A percentile compares a stretch with the other conserved stretches of the same genome.
phyloP scores from a whole-genome alignment of 2,888 invertebrate species.

The Pachycephus smyrnensis region DNA sequence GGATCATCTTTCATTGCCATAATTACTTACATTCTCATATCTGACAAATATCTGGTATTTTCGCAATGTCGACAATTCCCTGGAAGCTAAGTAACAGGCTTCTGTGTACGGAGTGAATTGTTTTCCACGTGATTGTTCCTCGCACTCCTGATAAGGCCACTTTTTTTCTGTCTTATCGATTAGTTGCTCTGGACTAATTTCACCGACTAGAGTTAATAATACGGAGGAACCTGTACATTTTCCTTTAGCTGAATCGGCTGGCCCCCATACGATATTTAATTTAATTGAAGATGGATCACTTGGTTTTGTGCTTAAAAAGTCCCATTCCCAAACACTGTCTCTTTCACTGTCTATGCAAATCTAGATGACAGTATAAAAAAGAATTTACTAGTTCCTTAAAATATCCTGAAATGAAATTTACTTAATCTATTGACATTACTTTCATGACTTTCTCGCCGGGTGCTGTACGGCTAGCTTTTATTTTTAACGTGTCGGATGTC shows the following conservation, averaged over 20 bases:
- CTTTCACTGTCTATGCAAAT: constrained; percentile 55
- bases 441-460: constrained; percentile 53
- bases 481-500: constrained; percentile 54
- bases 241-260: constrained; percentile 51
- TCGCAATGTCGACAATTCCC: constrained; percentile 59
- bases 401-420: not conserved
- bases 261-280: constrained; percentile 54
- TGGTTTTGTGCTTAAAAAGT: constrained; percentile 53
- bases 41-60: constrained; percentile 49
- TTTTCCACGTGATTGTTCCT: constrained; percentile 44
- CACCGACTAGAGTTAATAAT: constrained; percentile 50
- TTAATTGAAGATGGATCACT: constrained; percentile 48
- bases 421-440: constrained; percentile 33
- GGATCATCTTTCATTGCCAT: not conserved
- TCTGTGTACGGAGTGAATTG: constrained; percentile 53
- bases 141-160: constrained; percentile 60
- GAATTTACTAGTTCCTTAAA: not conserved
- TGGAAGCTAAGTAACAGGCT: constrained; percentile 59
- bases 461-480: constrained; percentile 54
- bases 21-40: constrained; percentile 52
- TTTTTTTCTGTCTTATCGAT: constrained; percentile 41
- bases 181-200: constrained; percentile 52
- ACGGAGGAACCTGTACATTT: constrained; percentile 57
- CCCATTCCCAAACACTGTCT: constrained; percentile 58
- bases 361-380: constrained; percentile 30